Base-by-base conservation (phyloP, 2,888 invertebrate species). In the Coelopa pilipes region DNA sequence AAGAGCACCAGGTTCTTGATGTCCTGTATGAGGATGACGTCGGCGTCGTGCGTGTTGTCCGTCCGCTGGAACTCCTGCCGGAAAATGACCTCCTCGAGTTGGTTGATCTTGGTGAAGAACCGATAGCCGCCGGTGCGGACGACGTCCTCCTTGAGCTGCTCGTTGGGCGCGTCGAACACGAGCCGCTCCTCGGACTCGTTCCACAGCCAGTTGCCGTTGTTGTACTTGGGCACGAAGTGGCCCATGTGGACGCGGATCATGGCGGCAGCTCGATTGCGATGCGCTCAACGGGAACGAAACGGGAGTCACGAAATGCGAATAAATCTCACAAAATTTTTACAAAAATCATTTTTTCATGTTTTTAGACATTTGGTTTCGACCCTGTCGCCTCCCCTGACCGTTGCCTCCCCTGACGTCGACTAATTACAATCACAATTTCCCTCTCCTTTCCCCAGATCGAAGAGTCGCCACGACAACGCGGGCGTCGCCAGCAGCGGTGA, bases 1-100 rank as follows among this genome's bases (percentile, higher is more conserved):
- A 83, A 87, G 5, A 87, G 74, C 3, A 84, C 84, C 46, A 87
- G 59, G 76, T 87, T 82, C 24, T 85, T 85, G 5, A 87, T 80
- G 75, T 87, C 87, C 62, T 84, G 82, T 13, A 87, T 77, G 2
- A 83, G 79, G 55, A 87, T 79, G 0, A 82, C 80, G 62, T 85
- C 84, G 7, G 76, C 75, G 76, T 87, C 87, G 47, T 79, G 80
- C 2, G 81, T 78, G 1, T 57, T 72, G 0, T 78, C 74, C 2
- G 80, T 49, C 1, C 84, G 80, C 13, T 80, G 72, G 75, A 82
- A 87, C 2, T 83, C 83, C 72, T 84, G 81, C 0, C 82, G 80
- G 70, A 83, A 87, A 47, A 85, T 83, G 5, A 83, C 74, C 71
- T 87, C 88, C 72, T 87, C 86, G 19, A 84, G 74, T 68, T 85